These are phyloP conservation scores for Coecobrya sp. DNA, from an alignment of 2,888 invertebrate species.

Conservation along the genomic window DNA sequence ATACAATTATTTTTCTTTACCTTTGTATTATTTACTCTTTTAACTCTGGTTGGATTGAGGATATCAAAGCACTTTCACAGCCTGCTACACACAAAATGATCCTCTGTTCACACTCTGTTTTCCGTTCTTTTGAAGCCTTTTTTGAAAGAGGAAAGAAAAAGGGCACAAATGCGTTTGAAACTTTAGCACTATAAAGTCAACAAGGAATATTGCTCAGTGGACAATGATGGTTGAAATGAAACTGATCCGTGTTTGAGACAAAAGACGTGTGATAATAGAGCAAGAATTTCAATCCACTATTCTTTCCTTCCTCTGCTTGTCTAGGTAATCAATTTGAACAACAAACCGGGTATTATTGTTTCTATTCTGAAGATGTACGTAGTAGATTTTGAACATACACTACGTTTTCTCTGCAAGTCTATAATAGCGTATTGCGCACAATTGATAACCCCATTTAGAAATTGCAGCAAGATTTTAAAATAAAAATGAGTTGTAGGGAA, in stretches of 20 bases:
- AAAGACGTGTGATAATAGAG: background rate
- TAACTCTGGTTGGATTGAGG: too few species aligned
- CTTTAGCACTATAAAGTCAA: background rate
- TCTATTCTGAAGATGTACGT: background rate
- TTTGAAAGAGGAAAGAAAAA: background rate
- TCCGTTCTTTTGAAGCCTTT: too few species aligned
- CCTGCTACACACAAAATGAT: too few species aligned
- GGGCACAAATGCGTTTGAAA: background rate
- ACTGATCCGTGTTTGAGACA: conserved; percentile 31
- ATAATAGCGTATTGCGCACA: conserved; percentile 31
- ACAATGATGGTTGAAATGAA: conserved; percentile 52
- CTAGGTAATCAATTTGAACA: conserved; percentile 21
- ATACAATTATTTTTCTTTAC: too few species aligned
- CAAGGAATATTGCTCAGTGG: background rate
- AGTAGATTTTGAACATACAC: background rate
- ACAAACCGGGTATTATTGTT: conserved; percentile 1
- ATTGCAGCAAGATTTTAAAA: background rate
- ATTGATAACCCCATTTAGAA: background rate
- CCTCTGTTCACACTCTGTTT: too few species aligned
- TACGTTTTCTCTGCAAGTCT: background rate
- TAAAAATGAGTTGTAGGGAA: background rate
- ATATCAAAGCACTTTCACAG: too few species aligned
- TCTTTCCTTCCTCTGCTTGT: background rate
- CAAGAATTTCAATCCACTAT: background rate
- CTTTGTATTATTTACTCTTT: too few species aligned